These are phyloP conservation scores for Trichopria drosophilae DNA, from an alignment of 2,888 invertebrate genomes.

Conservation along the genomic window DNA sequence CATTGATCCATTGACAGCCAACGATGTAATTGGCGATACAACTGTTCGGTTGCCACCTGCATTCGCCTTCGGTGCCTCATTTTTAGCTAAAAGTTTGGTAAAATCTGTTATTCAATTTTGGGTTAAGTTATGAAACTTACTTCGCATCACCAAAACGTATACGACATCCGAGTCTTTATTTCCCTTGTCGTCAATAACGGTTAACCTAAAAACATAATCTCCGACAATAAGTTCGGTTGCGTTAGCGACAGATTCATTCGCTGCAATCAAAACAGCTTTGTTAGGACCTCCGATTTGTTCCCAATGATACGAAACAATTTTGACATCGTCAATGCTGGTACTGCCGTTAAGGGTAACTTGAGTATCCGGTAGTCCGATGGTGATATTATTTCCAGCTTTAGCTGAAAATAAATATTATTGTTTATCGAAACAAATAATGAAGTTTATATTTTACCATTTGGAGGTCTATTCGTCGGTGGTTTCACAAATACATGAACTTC, in stretches of 20 bases:
- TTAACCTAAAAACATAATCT: conserved; percentile 77
- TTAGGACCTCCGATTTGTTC: conserved; percentile 71
- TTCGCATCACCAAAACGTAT: conserved; percentile 80
- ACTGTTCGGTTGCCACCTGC: conserved; percentile 84
- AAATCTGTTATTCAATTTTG: not conserved
- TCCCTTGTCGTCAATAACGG: conserved; percentile 82
- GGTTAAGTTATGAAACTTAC: conserved; percentile 61
- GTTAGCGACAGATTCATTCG: conserved; percentile 72
- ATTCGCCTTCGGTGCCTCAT: conserved; percentile 84
- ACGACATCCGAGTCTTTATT: conserved; percentile 76
- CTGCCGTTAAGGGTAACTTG: conserved; percentile 80
- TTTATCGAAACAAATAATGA: conserved; percentile 1
- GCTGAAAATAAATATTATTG: conserved; percentile 52
- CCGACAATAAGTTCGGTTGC: conserved; percentile 83
- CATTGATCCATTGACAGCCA: conserved; percentile 80
- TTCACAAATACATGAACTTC: conserved; percentile 93
- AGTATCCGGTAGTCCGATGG: conserved; percentile 82
- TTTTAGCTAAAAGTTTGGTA: conserved; percentile 69
- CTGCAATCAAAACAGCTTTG: conserved; percentile 57
- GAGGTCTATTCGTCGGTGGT: conserved; percentile 83
- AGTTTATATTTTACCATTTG: conserved; percentile 62
- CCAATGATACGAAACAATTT: conserved; percentile 83
- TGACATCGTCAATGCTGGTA: conserved; percentile 79
- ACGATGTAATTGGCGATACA: conserved; percentile 72
- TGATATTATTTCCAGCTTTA: conserved; percentile 62